These are phyloP conservation scores for Nomada fabriciana DNA, from an alignment of 2,888 invertebrate species.

Conservation along the genomic window DNA sequence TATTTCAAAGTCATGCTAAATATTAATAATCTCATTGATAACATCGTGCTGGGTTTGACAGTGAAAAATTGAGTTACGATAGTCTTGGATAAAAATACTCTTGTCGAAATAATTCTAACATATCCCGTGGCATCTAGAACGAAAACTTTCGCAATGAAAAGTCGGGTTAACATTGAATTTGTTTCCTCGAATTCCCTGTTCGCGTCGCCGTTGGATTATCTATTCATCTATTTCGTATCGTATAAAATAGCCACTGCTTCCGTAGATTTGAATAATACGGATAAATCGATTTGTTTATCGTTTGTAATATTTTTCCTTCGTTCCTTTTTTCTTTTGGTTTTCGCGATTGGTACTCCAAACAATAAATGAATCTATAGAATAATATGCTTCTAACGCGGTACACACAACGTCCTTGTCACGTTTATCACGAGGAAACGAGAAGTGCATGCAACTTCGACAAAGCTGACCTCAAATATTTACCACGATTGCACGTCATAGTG, in stretches of 20 bases:
- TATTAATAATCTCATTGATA: constrained; percentile 1
- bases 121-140: background rate
- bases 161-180: background rate
- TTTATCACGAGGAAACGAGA: constrained; percentile 9
- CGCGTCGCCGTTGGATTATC: background rate
- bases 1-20: background rate
- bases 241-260: background rate
- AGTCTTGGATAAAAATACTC: background rate
- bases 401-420: background rate
- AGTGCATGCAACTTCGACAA: constrained; percentile 1
- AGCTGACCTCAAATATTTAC: constrained; percentile 45
- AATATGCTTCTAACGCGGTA: background rate
- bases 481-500: constrained; percentile 12
- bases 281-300: background rate
- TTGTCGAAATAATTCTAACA: background rate
- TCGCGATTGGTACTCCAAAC: background rate
- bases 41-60: background rate
- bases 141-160: background rate
- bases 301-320: background rate
- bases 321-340: background rate
- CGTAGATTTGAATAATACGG: background rate
- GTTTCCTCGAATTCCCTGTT: background rate
- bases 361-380: background rate
- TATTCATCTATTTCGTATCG: background rate
- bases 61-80: background rate